These are phyloP conservation scores for Heliconius eleuchia DNA, from an alignment of 1,140 invertebrate genomes.

Conservation along the genomic window DNA sequence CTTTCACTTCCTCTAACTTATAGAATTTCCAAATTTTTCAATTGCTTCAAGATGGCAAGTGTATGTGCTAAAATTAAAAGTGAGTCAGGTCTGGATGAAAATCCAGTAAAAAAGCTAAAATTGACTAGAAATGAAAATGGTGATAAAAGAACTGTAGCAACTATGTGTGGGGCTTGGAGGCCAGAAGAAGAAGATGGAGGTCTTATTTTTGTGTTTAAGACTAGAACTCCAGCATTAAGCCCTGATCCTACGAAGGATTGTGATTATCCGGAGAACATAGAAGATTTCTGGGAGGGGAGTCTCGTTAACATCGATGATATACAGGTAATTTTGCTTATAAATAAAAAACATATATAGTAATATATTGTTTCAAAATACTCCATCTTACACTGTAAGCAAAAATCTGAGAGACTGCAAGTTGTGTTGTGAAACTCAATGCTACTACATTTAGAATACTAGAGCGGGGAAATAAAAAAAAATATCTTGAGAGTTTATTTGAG, in stretches of 20 bases:
- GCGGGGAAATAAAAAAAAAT: too few relatives aligned
- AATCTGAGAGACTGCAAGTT: too few relatives aligned
- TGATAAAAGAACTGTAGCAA: slow-evolving; percentile 67
- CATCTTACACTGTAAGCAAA: too few relatives aligned
- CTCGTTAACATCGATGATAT: slow-evolving; percentile 49
- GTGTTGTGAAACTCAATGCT: too few relatives aligned
- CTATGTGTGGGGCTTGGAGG: slow-evolving; percentile 79
- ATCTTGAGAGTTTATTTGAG: too few relatives aligned
- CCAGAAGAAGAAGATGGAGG: slow-evolving; percentile 77
- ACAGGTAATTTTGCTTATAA: slow-evolving; percentile 53
- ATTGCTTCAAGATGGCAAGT: slow-evolving; percentile 49
- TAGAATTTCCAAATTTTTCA: slow-evolving; percentile 23
- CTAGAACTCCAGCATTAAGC: slow-evolving; percentile 62
- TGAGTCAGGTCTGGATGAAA: slow-evolving; percentile 48
- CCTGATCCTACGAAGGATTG: slow-evolving; percentile 65
- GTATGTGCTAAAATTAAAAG: slow-evolving; percentile 47
- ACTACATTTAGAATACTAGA: too few relatives aligned
- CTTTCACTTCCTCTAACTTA: slow-evolving; percentile 1
- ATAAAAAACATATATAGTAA: too few relatives aligned
- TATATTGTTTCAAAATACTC: too few relatives aligned
- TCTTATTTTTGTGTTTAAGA: slow-evolving; percentile 70
- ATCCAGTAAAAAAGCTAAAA: slow-evolving; percentile 65
- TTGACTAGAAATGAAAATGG: slow-evolving; percentile 31
- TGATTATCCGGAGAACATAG: slow-evolving; percentile 74
- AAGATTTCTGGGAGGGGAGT: slow-evolving; percentile 75